A percentile compares a stretch with the other conserved stretches of the same genome.
phyloP scores from a whole-genome alignment of 2,113 vertebrate species.

The Dasyurus viverrinus region DNA sequence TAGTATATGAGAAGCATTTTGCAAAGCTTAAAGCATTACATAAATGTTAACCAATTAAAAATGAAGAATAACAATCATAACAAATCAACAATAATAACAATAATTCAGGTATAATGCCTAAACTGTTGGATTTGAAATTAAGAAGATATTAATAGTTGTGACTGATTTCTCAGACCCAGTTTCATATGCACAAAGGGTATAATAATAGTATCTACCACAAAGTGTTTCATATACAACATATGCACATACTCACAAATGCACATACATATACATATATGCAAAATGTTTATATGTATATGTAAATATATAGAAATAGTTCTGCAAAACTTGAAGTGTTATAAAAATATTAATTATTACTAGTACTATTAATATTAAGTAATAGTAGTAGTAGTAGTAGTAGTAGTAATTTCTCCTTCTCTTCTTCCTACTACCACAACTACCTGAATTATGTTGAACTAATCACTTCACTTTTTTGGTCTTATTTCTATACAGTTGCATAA shows the following conservation, averaged over 20 bases:
- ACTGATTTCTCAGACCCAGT: background rate
- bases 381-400: background rate
- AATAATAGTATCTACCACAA: background rate
- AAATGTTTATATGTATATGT: background rate
- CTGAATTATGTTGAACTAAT: background rate
- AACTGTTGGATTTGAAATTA: background rate
- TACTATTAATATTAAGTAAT: background rate
- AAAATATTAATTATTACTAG: background rate
- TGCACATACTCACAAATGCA: background rate
- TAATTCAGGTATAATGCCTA: background rate
- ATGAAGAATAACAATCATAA: background rate
- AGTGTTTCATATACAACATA: background rate
- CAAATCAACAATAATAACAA: background rate
- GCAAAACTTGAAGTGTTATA: background rate
- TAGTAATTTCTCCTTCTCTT: background rate
- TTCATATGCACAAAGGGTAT: background rate
- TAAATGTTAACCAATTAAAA: background rate
- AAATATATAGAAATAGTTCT: background rate
- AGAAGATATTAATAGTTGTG: background rate
- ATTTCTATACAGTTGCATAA: background rate
- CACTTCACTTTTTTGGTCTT: background rate
- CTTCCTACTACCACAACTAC: background rate
- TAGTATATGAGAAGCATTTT: background rate
- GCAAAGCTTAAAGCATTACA: background rate
- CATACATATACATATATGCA: background rate